phyloP scores from a whole-genome alignment of 2,797 vertebrate genomes.

The Tokudaia tokunoshimensis region DNA sequence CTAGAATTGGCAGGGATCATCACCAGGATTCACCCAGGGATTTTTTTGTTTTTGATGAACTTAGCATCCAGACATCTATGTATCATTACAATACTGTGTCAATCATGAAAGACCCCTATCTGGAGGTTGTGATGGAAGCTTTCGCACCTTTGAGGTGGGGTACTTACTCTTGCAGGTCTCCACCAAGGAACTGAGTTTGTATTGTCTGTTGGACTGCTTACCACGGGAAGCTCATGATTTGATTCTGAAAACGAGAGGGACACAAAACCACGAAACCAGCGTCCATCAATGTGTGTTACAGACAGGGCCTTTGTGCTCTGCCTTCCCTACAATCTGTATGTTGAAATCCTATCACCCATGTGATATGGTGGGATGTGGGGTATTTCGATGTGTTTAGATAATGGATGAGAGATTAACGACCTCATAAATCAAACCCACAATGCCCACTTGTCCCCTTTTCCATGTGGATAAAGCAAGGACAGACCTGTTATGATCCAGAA shows the following conservation, averaged over 20 bases:
- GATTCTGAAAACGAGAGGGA: background rate
- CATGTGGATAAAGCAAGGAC: background rate
- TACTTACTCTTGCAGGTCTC: background rate
- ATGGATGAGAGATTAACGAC: background rate
- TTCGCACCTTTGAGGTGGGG: background rate
- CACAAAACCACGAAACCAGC: background rate
- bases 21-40: background rate
- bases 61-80: background rate
- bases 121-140: background rate
- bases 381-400: background rate
- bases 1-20: background rate
- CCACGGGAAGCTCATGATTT: background rate
- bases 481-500: background rate
- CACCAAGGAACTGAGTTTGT: background rate
- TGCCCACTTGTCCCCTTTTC: background rate
- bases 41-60: background rate
- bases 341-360: background rate
- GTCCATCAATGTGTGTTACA: background rate
- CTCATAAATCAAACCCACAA: background rate
- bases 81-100: background rate
- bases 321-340: background rate
- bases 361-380: background rate
- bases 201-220: background rate
- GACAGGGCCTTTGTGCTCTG: background rate
- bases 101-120: background rate